Evolutionary conservation across 2,113 vertebrate species (phyloP).

Genomic region (Charadrius vociferus): DNA sequence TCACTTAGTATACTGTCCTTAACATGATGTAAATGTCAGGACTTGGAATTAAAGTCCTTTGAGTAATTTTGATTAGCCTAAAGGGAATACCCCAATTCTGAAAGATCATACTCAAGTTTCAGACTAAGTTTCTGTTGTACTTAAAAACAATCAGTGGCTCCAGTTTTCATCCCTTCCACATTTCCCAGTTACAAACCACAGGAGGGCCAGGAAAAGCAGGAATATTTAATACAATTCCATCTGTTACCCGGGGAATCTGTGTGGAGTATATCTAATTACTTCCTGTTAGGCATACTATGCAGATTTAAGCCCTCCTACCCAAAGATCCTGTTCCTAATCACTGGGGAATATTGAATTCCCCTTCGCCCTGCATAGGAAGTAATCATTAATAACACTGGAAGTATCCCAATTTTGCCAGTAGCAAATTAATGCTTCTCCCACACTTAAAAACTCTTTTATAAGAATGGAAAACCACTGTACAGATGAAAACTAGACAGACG

Average conservation of each 20-base stretch:
- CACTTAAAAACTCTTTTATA: not conserved
- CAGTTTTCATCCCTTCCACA: not conserved
- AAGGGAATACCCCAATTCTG: not conserved
- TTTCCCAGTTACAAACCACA: not conserved
- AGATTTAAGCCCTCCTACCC: not conserved
- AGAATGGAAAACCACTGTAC: not conserved
- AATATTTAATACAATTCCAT: not conserved
- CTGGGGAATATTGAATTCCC: not conserved
- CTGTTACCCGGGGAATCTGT: not conserved
- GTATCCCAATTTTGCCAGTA: not conserved
- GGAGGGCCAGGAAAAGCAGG: not conserved
- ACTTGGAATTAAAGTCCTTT: not conserved
- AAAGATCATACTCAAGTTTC: not conserved
- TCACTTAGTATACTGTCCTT: not conserved
- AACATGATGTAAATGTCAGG: not conserved
- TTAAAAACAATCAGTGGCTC: not conserved
- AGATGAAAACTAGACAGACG: not conserved
- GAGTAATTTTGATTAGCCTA: not conserved
- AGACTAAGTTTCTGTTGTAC: not conserved
- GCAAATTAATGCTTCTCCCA: not conserved
- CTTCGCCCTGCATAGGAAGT: not conserved
- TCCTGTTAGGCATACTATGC: not conserved
- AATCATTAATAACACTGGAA: not conserved
- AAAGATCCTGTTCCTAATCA: not conserved
- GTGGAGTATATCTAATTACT: not conserved